Base-by-base conservation (phyloP, 2,797 vertebrate genomes). In the Todus mexicanus region DNA sequence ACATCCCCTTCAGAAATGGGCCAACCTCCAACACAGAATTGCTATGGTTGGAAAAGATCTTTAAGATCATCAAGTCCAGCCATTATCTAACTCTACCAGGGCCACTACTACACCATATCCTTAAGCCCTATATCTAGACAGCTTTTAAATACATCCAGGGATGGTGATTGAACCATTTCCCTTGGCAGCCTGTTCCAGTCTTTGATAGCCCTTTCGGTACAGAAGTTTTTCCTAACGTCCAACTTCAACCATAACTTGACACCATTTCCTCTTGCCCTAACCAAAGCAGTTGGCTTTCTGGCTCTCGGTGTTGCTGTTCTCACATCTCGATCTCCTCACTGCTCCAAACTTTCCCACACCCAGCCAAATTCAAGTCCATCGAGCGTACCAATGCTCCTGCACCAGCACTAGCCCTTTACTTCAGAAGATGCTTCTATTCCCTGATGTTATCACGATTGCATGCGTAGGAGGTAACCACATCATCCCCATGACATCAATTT, bases 391-490 rank as follows among this genome's bases (percentile, higher is more conserved):
- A 54, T 12, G 5, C 26, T 31, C 38, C 10, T 10, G 53, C 23
- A 15, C 33, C n/a, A 45, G 45, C 27, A 3, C 29, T 4, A 27
- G 17, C 22, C 38, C 10, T 48, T 68, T 2, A 5, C 25, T 65
- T 77, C 2, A 56, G 8, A 10, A 73, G 64, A 35, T 17, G 22
- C 11, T 76, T 70, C 48, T 29, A 17, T 8, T 73, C 47, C 60
- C 35, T 0, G 0, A 20, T 1, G 1, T 48, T 14, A 61, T 4
- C 77, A 18, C 0, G 0, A 64, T 21, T 5, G 22, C 11, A 27
- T 0, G 0, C 1, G 6, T 5, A 38, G 18, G 11, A 37, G 27
- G 47, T 23, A 21, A 63, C 21, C 1, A 1, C 27, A 37, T 15
- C 68, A 53, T 11, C 51, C 33, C 48, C 33, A 3, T 5, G 25